phyloP scores from a whole-genome alignment of 2,797 vertebrate genomes.

The Lepilemur septentrionalis region DNA sequence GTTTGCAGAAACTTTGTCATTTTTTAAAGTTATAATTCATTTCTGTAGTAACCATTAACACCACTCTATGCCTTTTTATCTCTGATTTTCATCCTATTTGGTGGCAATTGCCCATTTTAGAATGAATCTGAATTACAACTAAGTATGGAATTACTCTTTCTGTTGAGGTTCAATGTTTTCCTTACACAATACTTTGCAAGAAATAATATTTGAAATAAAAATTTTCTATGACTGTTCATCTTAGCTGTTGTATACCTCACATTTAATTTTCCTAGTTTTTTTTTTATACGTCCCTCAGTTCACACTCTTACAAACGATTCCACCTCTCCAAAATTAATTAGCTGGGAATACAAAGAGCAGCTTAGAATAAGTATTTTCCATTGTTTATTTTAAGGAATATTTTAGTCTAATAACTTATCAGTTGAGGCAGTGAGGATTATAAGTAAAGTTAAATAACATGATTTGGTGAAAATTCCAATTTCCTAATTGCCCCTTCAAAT shows the following conservation, averaged over 20 bases:
- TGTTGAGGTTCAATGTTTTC: background rate
- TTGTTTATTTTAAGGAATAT: slow-evolving; percentile 54
- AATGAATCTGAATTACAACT: background rate
- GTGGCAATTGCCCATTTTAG: background rate
- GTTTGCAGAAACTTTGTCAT: background rate
- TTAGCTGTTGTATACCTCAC: background rate
- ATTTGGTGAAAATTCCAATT: slow-evolving; percentile 71
- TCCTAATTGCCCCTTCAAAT: slow-evolving; percentile 78
- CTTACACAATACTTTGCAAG: background rate
- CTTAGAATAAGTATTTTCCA: slow-evolving; percentile 61
- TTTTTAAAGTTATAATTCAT: background rate
- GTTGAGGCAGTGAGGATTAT: slow-evolving; percentile 62
- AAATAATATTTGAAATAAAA: background rate
- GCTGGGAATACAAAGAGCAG: slow-evolving; percentile 4
- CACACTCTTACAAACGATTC: background rate
- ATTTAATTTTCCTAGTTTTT: slow-evolving; percentile 1
- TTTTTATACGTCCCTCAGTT: background rate
- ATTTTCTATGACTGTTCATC: background rate
- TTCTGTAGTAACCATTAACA: background rate
- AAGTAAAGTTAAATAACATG: slow-evolving; percentile 77
- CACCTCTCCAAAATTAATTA: background rate
- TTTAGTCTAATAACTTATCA: slow-evolving; percentile 63
- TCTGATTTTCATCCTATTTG: background rate
- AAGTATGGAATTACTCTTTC: background rate
- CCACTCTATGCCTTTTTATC: background rate